phyloP scores from a whole-genome alignment of 1,140 invertebrate species.

The Cephus cinctus region DNA sequence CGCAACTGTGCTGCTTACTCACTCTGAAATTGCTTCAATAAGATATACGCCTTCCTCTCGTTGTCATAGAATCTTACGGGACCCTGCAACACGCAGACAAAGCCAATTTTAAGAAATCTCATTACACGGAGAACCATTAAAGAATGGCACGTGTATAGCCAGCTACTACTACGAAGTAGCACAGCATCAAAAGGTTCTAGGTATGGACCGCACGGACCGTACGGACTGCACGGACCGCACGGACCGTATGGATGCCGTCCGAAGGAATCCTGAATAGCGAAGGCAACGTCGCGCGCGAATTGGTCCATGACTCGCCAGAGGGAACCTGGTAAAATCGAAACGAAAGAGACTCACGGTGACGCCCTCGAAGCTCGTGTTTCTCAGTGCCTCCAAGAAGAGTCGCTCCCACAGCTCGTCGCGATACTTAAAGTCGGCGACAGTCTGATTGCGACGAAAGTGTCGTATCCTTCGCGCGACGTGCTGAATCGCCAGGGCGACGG shows the following conservation, averaged over 20 bases:
- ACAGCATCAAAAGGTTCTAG: not conserved
- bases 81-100: slow-evolving; percentile 79
- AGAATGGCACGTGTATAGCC: too few species aligned
- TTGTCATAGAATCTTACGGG: slow-evolving; percentile 94
- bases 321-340: too few species aligned
- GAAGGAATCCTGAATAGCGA: too few species aligned
- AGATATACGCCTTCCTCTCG: slow-evolving; percentile 90
- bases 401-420: slow-evolving; percentile 84
- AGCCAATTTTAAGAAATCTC: too few species aligned
- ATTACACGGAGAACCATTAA: too few species aligned
- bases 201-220: too few species aligned
- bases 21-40: slow-evolving; percentile 93
- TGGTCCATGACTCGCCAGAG: too few species aligned
- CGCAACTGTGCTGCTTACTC: too few species aligned
- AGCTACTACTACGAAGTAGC: too few species aligned
- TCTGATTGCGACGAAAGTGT: slow-evolving; percentile 65
- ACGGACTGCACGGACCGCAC: too few species aligned
- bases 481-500: slow-evolving; percentile 88
- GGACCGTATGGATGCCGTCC: too few species aligned
- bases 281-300: too few species aligned
- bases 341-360: slow-evolving; percentile 80
- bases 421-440: slow-evolving; percentile 79
- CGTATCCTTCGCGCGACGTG: slow-evolving; percentile 73
- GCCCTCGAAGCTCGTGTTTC: slow-evolving; percentile 89
- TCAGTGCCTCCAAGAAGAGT: slow-evolving; percentile 82